Evolutionary conservation across 2,113 vertebrate genomes (phyloP).

Genomic region (Geothlypis trichas): DNA sequence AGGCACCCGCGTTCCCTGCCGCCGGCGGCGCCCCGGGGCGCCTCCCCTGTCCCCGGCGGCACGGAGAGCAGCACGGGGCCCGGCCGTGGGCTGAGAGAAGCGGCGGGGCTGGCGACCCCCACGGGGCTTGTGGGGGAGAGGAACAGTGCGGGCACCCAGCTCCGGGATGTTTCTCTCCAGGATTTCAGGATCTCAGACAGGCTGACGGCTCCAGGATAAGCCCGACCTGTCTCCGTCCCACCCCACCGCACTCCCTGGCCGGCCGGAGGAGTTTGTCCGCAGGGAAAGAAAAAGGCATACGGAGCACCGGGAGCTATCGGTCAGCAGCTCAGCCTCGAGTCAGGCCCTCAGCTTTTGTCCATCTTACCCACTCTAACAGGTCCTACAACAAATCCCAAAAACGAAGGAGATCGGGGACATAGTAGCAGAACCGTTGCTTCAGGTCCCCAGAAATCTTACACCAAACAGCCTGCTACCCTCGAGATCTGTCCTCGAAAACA

Average conservation of each 20-base stretch:
- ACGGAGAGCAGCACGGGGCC: fast-evolving
- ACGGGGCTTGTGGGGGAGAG: fast-evolving
- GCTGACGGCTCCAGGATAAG: not conserved
- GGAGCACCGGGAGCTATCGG: fast-evolving
- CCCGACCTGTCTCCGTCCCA: too few species aligned
- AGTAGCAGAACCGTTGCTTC: fast-evolving
- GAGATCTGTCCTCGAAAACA: not conserved
- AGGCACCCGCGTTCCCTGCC: not conserved
- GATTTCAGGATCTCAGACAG: not conserved
- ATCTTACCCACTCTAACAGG: not conserved
- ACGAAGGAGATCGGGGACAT: fast-evolving
- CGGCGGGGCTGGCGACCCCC: not conserved
- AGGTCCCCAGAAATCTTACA: not conserved
- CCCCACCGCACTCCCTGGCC: fast-evolving
- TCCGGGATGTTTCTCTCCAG: too few species aligned
- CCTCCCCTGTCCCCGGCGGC: not conserved
- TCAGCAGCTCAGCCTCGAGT: fast-evolving
- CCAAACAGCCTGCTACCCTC: not conserved
- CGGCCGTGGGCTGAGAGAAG: not conserved
- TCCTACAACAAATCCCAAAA: not conserved
- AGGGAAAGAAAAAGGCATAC: too few species aligned
- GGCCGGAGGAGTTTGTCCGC: fast-evolving
- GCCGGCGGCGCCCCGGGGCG: not conserved
- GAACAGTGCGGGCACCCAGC: not conserved
- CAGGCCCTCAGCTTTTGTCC: not conserved